These are phyloP conservation scores for Ceratosolen solmsi DNA, from an alignment of 1,140 invertebrate genomes.

Conservation along the genomic window DNA sequence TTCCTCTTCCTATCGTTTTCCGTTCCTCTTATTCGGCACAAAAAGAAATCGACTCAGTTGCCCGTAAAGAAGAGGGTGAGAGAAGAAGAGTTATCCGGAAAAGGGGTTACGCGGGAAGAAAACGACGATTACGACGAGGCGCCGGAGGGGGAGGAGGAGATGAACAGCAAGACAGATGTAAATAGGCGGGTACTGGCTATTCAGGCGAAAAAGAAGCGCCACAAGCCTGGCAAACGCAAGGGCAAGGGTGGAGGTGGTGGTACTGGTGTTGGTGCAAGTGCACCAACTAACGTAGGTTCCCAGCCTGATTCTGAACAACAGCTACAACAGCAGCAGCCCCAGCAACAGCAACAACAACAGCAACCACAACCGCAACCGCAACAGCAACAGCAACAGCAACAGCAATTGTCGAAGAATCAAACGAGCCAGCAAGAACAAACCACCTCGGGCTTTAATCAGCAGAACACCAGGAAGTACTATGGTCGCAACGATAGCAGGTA, in stretches of 20 bases:
- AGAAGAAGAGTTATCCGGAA: background rate
- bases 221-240: conserved; percentile 88
- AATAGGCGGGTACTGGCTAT: conserved; percentile 90
- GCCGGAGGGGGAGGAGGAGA: conserved; percentile 19
- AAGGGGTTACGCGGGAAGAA: conserved; percentile 11
- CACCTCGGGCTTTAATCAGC: background rate
- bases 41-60: background rate
- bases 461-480: conserved; percentile 46
- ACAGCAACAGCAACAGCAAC: conserved; percentile 9
- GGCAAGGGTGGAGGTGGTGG: conserved; percentile 72
- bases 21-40: background rate
- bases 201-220: conserved; percentile 90
- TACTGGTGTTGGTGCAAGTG: conserved; percentile 50
- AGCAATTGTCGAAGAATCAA: conserved; percentile 68
- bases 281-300: conserved; percentile 62
- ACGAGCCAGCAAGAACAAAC: conserved; percentile 58
- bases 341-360: conserved; percentile 15
- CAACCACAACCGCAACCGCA: conserved; percentile 49
- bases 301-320: conserved; percentile 60
- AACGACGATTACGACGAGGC: conserved; percentile 3
- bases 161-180: conserved; percentile 82
- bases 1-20: background rate
- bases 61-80: background rate
- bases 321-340: conserved; percentile 4
- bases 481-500: conserved; percentile 64